These are phyloP conservation scores for Folsomia manolachei DNA, from an alignment of 2,888 invertebrate species.

Conservation along the genomic window DNA sequence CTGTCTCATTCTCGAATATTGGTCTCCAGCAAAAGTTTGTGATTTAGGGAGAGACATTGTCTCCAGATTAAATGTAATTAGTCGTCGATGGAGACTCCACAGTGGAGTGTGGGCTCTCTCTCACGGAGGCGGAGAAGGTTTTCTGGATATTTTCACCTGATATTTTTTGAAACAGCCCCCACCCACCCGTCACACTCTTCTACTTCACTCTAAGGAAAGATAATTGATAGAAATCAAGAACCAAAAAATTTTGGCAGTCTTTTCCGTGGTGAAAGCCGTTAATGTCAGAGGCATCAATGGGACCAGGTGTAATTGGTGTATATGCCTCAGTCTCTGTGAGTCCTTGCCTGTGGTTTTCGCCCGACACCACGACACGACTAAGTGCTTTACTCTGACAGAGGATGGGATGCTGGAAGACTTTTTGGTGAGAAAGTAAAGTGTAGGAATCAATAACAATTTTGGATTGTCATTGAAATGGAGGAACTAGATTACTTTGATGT, in stretches of 20 bases:
- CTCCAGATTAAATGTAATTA: no score
- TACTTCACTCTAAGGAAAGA: neutral
- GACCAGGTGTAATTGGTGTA: conserved; percentile 2
- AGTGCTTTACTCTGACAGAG: conserved; percentile 3
- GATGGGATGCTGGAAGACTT: conserved; percentile 9
- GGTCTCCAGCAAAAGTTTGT: no score
- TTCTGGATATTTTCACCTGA: no score
- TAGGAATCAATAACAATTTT: conserved; percentile 45
- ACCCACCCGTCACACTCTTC: no score
- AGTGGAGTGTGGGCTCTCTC: no score
- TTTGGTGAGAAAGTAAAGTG: no score
- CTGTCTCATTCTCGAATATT: no score
- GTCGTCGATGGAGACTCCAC: no score
- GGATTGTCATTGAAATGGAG: conserved; percentile 29
- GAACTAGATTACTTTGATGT: conserved; percentile 5
- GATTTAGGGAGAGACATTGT: no score
- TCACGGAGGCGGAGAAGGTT: no score
- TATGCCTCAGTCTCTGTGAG: neutral
- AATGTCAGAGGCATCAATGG: neutral
- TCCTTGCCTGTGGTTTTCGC: conserved; percentile 6
- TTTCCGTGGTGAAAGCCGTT: conserved; percentile 9
- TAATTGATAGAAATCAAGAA: conserved; percentile 2
- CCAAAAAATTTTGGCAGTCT: neutral
- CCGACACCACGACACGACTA: conserved; percentile 16
- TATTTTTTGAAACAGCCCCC: no score